Evolutionary conservation across 2,113 vertebrate species (phyloP).

Genomic region (Anthoscopus minutus): DNA sequence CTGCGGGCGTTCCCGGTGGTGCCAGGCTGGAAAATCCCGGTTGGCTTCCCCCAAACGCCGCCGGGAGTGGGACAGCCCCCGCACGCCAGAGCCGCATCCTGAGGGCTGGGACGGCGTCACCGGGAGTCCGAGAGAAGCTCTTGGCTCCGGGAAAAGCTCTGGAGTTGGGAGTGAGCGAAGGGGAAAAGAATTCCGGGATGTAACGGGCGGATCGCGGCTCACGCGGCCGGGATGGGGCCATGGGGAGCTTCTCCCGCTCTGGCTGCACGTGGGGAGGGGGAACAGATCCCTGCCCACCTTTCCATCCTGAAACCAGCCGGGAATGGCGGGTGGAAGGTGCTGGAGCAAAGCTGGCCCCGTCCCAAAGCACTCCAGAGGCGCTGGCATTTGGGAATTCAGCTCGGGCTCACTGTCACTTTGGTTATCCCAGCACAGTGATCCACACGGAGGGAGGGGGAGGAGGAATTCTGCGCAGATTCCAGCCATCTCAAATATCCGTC

Average conservation of each 20-base stretch:
- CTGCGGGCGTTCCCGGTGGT: not conserved
- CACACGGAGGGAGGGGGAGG: not conserved
- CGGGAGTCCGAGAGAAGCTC: not conserved
- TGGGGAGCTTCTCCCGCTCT: not conserved
- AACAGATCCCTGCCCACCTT: accelerated
- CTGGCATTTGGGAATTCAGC: not conserved
- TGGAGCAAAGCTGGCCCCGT: not conserved
- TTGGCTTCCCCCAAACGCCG: not conserved
- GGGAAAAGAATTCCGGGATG: slow-evolving; percentile 14
- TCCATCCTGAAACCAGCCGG: not conserved
- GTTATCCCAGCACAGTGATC: not conserved
- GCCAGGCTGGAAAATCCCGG: not conserved
- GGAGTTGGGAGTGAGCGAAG: slow-evolving; percentile 2
- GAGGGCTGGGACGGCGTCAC: not conserved
- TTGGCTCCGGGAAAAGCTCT: not conserved
- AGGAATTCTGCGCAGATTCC: not conserved
- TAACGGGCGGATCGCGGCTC: not conserved
- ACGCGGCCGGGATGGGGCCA: not conserved
- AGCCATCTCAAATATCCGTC: not conserved
- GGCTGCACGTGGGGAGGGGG: not conserved
- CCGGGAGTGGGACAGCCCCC: not conserved
- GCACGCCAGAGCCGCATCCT: not conserved
- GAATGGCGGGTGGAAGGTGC: accelerated
- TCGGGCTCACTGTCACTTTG: accelerated
- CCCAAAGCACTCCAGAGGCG: not conserved